Conservation (phyloP, 30 jellyfish, hydroid and myxozoan species). For the Pelagia noctiluca region DNA sequence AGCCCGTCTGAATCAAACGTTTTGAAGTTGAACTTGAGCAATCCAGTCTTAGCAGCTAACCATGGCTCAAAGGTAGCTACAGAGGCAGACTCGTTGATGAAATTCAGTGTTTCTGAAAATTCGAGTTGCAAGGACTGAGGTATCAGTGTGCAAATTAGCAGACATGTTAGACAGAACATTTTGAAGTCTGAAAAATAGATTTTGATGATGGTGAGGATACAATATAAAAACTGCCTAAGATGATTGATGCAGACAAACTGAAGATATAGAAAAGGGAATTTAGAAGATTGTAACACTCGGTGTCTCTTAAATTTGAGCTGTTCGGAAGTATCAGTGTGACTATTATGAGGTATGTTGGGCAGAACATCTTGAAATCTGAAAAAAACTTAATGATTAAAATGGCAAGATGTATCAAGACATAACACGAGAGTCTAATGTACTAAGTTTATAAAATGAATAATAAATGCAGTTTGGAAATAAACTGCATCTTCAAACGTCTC, state of each 20-base stretch:
- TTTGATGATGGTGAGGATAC: background rate
- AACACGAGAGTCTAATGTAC: too few relatives aligned
- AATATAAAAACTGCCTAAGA: background rate
- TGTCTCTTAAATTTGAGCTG: too few relatives aligned
- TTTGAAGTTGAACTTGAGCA: slow-evolving; percentile 69
- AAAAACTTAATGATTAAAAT: too few relatives aligned
- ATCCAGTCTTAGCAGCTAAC: slow-evolving; percentile 71
- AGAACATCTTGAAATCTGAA: too few relatives aligned
- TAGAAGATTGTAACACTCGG: too few relatives aligned
- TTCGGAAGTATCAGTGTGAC: too few relatives aligned
- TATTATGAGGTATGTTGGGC: too few relatives aligned
- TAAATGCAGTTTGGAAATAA: too few relatives aligned
- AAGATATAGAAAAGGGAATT: too few relatives aligned
- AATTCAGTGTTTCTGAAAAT: slow-evolving; percentile 37
- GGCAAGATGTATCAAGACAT: too few relatives aligned
- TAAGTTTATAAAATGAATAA: too few relatives aligned
- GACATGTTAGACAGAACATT: background rate
- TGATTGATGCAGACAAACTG: background rate
- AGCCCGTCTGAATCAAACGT: slow-evolving; percentile 71
- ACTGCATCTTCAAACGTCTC: too few relatives aligned
- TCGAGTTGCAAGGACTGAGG: slow-evolving; percentile 21
- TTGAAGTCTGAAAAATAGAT: background rate
- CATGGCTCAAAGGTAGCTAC: slow-evolving; percentile 60
- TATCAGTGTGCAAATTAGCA: background rate
- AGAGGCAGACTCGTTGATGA: slow-evolving; percentile 58